Conservation (phyloP, 2,797 vertebrate species). For the Xenops minutus region DNA sequence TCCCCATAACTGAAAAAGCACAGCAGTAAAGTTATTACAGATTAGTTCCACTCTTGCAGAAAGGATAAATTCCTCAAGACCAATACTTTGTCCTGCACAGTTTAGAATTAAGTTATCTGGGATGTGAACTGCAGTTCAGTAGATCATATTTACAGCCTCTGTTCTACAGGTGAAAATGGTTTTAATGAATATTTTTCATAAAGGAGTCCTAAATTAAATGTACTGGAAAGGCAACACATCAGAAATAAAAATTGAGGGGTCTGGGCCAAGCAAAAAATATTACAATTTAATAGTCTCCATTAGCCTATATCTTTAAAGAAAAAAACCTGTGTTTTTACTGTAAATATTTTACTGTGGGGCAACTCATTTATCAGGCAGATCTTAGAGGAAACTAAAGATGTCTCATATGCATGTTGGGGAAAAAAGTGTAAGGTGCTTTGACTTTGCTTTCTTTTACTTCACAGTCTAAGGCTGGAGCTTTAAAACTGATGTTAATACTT, state of each 20-base stretch:
- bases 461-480: not conserved
- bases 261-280: not conserved
- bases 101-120: not conserved
- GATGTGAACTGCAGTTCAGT: not conserved
- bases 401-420: not conserved
- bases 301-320: not conserved
- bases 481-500: not conserved
- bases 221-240: not conserved
- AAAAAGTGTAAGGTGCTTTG: not conserved
- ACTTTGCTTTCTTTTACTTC: not conserved
- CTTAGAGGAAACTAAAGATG: not conserved
- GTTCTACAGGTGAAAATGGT: not conserved
- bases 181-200: not conserved
- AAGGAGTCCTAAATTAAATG: not conserved
- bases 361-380: not conserved
- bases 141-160: not conserved
- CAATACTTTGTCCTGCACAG: not conserved
- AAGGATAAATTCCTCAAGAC: not conserved
- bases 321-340: not conserved
- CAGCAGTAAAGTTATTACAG: not conserved
- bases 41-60: not conserved
- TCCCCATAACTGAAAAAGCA: not conserved
- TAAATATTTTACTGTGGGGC: not conserved
- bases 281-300: not conserved
- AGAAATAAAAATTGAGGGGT: not conserved